A percentile compares a stretch with the other conserved stretches of the same genome.
These are phyloP conservation scores for Callaeas wilsoni DNA, from an alignment of 2,113 vertebrate genomes.

Conservation along the genomic window DNA sequence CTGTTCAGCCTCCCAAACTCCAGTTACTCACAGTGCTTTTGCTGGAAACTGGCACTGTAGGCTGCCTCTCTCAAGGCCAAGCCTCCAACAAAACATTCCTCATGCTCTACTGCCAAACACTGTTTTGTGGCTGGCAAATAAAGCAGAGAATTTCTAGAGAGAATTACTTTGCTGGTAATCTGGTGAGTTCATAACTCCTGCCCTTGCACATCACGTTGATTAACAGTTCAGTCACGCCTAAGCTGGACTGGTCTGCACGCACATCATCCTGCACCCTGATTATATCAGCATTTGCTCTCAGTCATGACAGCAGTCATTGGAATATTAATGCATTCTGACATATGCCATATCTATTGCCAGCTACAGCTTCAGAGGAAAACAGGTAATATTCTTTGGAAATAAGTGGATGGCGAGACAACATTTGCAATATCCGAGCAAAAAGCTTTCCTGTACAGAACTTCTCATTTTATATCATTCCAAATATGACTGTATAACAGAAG, in stretches of 20 bases:
- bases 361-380: background rate
- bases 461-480: background rate
- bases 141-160: background rate
- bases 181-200: background rate
- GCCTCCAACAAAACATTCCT: background rate
- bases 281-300: background rate
- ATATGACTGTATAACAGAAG: slow-evolving; percentile 4
- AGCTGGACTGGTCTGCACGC: background rate
- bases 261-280: background rate
- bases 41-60: background rate
- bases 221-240: background rate
- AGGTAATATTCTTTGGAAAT: background rate
- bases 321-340: background rate
- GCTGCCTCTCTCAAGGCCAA: background rate
- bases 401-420: background rate
- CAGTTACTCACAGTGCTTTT: background rate
- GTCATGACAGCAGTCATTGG: background rate
- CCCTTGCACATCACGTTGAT: background rate
- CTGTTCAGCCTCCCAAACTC: background rate
- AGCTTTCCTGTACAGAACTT: background rate
- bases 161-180: background rate
- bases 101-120: background rate
- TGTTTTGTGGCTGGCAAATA: background rate
- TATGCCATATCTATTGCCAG: background rate
- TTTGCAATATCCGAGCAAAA: background rate